Evolutionary conservation across 2,888 invertebrate species (phyloP).

Genomic region (Smittia sp.): DNA sequence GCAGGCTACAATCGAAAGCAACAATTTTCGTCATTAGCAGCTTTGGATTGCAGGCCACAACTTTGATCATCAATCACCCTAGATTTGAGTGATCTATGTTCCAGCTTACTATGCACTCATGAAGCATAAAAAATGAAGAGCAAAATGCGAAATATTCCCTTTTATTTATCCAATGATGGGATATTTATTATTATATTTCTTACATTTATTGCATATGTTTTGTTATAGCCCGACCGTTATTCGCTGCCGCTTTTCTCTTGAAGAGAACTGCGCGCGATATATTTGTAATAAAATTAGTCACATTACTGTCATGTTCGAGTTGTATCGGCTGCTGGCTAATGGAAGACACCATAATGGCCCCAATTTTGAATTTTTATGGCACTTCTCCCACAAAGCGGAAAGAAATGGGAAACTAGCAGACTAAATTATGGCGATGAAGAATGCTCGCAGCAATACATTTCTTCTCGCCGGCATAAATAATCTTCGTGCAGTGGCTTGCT

Average conservation of each 20-base stretch:
- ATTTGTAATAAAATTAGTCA: conserved; percentile 38
- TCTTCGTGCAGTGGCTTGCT: conserved; percentile 6
- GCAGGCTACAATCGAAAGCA: too few species aligned
- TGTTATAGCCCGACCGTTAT: conserved; percentile 26
- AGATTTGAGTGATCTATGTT: too few species aligned
- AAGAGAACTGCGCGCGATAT: neutral
- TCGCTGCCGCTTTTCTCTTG: neutral
- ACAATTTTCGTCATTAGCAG: too few species aligned
- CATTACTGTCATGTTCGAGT: conserved; percentile 31
- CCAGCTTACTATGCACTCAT: neutral
- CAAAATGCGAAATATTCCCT: neutral
- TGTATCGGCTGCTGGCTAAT: conserved; percentile 37
- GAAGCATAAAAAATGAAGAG: conserved; percentile 30
- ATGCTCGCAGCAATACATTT: conserved; percentile 28
- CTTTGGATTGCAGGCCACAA: too few species aligned
- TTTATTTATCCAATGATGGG: conserved; percentile 31
- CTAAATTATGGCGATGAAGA: conserved; percentile 37
- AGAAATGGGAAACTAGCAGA: conserved; percentile 20
- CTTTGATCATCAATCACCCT: too few species aligned
- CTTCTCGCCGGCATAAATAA: conserved; percentile 23
- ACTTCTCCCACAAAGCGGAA: conserved; percentile 17
- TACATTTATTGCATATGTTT: conserved; percentile 30
- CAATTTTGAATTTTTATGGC: conserved; percentile 40
- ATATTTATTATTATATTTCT: conserved; percentile 27
- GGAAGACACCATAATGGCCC: conserved; percentile 33